Base-by-base conservation (phyloP, 2,113 vertebrate genomes). In the Lepisosteus osseus region DNA sequence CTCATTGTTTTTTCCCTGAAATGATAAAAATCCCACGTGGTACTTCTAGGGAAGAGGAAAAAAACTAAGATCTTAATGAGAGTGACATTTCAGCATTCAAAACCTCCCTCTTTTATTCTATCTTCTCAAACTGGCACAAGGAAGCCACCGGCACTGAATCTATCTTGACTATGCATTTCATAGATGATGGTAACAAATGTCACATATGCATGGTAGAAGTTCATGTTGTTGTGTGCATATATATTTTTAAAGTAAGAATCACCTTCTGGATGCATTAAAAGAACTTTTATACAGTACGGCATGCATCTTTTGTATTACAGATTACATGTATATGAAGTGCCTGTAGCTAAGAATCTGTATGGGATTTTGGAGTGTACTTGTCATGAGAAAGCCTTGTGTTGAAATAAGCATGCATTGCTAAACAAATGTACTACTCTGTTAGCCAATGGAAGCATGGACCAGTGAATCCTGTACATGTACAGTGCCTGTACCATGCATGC, bases 291-390 rank as follows among this genome's bases (percentile, higher is more conserved):
- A 63, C 69, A 76, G 64, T 29, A 29, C 29, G 77, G 86, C 85
- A 88, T 84, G 85, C 65, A 68, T 44, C 0, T 69, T 72, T 64
- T 13, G 41, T 29, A 57, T 57, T 72, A 65, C 65, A 61, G 68
- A 59, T 71, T 74, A 62, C 12, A 54, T 74, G 55, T 74, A 75
- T 77, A 80, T 67, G 67, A 85, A 90, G 89, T 87, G 87, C 87
- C 87, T 89, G 84, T 78, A 68, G 76, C 55, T 61, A 51, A 65
- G 71, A 75, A 71, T 47, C 47, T 47, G 67, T 75, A 65, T 65
- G 70, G n/a, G 64, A 29, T 29, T 29, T 29, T 29, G 6, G 2
- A 12, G 15, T 65, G 68, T 59, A 71, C 54, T 54, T 61, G 6
- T 73, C 41, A n/a, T 68, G 65, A 8, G 56, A 79, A 61, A 79